phyloP scores from a whole-genome alignment of 2,113 vertebrate species.

The Marcusenius ussheri region DNA sequence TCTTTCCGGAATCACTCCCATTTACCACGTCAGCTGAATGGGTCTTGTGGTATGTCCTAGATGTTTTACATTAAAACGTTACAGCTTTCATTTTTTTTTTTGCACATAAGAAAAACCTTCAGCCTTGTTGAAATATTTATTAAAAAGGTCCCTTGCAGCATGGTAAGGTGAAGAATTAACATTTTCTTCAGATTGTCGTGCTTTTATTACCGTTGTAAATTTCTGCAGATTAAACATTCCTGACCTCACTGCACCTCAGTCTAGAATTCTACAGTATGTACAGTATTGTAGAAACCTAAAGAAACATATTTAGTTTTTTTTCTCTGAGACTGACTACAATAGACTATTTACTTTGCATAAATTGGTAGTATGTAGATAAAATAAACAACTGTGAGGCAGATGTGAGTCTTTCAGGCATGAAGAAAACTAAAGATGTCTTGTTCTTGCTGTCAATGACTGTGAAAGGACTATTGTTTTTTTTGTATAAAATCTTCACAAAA shows the following conservation, averaged over 20 bases:
- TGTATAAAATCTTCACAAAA: not conserved
- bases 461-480: not conserved
- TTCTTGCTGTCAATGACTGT: not conserved
- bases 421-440: not conserved
- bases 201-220: not conserved
- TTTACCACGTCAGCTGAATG: not conserved
- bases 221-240: slow-evolving; percentile 7
- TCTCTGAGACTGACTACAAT: not conserved
- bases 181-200: not conserved
- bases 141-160: not conserved
- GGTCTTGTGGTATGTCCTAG: not conserved
- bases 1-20: not conserved
- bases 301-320: not conserved
- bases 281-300: not conserved
- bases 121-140: slow-evolving; percentile 15
- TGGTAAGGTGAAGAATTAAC: not conserved
- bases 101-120: not conserved
- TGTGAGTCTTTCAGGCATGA: not conserved
- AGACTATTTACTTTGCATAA: not conserved
- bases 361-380: not conserved
- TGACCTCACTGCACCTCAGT: not conserved
- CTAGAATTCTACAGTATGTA: not conserved
- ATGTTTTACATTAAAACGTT: slow-evolving; percentile 35
- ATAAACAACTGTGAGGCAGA: not conserved
- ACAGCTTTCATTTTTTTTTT: not conserved